Conservation (phyloP, 2,888 invertebrate species). For the Mellilla xanthometata region DNA sequence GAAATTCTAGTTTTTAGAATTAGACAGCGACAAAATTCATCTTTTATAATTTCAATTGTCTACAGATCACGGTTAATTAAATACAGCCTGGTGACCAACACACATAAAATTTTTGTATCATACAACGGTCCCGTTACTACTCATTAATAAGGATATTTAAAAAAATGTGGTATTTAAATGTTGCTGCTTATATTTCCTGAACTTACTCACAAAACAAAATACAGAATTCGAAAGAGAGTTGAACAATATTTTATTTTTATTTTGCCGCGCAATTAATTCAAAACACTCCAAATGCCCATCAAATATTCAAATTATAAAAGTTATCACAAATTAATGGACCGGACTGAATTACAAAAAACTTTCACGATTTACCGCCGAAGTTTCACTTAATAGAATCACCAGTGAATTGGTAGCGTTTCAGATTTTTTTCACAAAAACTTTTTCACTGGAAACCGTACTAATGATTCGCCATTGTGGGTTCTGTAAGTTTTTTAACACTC, state of each 20-base stretch:
- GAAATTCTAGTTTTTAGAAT: too few species aligned
- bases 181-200: too few species aligned
- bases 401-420: slow-evolving; percentile 58
- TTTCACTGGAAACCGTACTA: slow-evolving; percentile 40
- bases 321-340: slow-evolving; percentile 44
- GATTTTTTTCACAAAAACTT: slow-evolving; percentile 38
- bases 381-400: slow-evolving; percentile 55
- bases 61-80: too few species aligned
- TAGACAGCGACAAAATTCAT: too few species aligned
- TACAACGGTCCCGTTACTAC: too few species aligned
- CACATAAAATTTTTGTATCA: too few species aligned
- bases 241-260: not conserved
- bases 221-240: too few species aligned
- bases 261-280: not conserved
- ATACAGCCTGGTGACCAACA: too few species aligned
- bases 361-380: slow-evolving; percentile 46
- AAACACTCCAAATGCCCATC: slow-evolving; percentile 12
- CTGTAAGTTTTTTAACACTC: slow-evolving; percentile 54
- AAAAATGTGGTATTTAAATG: too few species aligned
- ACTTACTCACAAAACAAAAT: too few species aligned
- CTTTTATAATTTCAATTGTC: too few species aligned
- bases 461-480: slow-evolving; percentile 55
- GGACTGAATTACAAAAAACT: slow-evolving; percentile 45
- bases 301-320: slow-evolving; percentile 29
- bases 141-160: too few species aligned